Base-by-base conservation (phyloP, 2,113 vertebrate species). In the Neolamprologus sp. region DNA sequence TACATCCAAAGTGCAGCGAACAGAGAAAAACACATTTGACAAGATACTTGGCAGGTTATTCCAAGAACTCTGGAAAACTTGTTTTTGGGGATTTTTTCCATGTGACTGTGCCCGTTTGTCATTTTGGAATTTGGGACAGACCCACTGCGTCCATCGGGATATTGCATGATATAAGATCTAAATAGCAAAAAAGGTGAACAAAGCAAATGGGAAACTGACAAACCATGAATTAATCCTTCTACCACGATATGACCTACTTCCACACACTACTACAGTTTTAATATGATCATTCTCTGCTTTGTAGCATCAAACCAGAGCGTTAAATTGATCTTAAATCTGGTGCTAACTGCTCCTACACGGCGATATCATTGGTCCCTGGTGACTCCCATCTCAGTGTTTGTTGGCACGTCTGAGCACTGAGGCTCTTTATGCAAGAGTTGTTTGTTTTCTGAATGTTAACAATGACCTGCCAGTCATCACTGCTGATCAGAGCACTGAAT, bases 381-480 rank as follows among this genome's bases (percentile, higher is more conserved):
- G 90, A 79, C 55, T 91, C 63, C 71, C 40, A 55, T 81, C 86
- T 85, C 60, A 81, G 89, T 94, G 91, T 94, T 90, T 85, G 57
- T 89, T 80, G 81, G 49, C 82, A 54, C 83, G 68, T 23, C 51
- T 82, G 93, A 92, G 57, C 81, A 23, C 16, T 7, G 47, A 83
- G 83, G 26, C 84, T 91, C 87, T 88, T 92, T 89, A 84, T 86
- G 90, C 87, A 83, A 82, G 83, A 83, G 60, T 40, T 88, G 88
- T 94, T 94, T 94, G 90, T 91, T 93, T 93, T 91, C 45, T 90
- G 83, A 87, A 83, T 82, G 89, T 86, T 90, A 92, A 92, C 93
- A 92, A 94, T 93, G 92, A 91, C 90, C 88, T 94, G 94, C 88
- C 93, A 93, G 88, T 95, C 93, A 94, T 92, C 84, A 55, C 35